These are phyloP conservation scores for Spisula solida DNA, from an alignment of 2,888 invertebrate genomes.

Conservation along the genomic window DNA sequence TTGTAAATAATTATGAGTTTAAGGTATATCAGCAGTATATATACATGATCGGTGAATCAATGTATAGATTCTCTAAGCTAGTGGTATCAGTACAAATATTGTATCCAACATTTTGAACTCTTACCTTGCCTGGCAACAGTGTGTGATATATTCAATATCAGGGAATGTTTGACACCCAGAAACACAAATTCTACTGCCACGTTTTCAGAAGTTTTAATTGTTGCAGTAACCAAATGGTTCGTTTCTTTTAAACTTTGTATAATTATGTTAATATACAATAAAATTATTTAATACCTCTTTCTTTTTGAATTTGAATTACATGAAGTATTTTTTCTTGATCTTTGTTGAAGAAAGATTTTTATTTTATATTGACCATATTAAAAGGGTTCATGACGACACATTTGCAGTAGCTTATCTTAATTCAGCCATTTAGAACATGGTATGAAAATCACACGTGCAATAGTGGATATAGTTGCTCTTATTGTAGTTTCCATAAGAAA, in stretches of 20 bases:
- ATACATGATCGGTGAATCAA: too few relatives aligned
- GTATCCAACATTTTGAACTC: neutral
- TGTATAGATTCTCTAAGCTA: neutral
- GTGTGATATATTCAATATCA: neutral
- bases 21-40: too few relatives aligned
- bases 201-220: too few relatives aligned
- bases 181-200: neutral
- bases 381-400: neutral
- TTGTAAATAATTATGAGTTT: too few relatives aligned
- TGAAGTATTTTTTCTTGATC: neutral
- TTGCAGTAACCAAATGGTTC: neutral
- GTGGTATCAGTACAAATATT: neutral
- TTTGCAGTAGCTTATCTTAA: neutral
- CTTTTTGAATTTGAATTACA: neutral
- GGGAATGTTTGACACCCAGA: neutral
- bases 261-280: neutral
- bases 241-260: neutral
- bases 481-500: slow-evolving; percentile 22
- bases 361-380: too few relatives aligned
- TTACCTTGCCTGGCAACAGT: slow-evolving; percentile 7
- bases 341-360: too few relatives aligned
- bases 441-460: neutral
- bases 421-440: neutral
- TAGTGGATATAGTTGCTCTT: neutral
- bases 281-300: neutral